These are phyloP conservation scores for Anguilla pacifica DNA, from an alignment of 2,797 vertebrate species.

Conservation along the genomic window DNA sequence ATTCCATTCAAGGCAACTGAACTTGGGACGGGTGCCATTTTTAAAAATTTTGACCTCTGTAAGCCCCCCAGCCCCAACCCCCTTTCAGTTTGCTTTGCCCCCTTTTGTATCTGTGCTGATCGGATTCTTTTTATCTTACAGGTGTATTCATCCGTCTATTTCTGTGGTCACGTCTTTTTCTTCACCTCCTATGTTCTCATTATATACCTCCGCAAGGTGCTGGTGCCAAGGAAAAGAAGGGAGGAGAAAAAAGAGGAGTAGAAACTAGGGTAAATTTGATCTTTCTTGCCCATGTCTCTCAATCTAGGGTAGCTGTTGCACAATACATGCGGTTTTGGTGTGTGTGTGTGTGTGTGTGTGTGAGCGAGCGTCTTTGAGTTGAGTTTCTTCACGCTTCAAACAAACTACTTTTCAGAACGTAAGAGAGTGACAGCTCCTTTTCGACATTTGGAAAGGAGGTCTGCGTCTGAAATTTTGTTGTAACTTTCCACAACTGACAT, in stretches of 20 bases:
- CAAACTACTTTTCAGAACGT: too few species aligned
- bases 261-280: constrained; percentile 53
- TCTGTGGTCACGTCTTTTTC: constrained; percentile 87
- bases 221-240: constrained; percentile 83
- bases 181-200: constrained; percentile 75
- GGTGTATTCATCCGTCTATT: constrained; percentile 93
- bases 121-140: constrained; percentile 59
- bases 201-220: constrained; percentile 82
- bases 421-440: too few species aligned
- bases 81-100: not conserved
- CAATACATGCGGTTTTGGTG: not conserved
- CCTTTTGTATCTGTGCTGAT: not conserved
- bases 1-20: not conserved
- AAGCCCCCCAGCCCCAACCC: not conserved
- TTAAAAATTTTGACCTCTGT: not conserved
- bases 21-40: not conserved
- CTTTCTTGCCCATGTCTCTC: not conserved
- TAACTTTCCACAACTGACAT: too few species aligned
- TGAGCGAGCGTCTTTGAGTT: too few species aligned
- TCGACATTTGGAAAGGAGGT: too few species aligned
- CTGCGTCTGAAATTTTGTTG: too few species aligned
- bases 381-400: too few species aligned
- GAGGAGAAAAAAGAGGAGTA: constrained; percentile 68
- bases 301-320: not conserved
- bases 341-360: not conserved